These are phyloP conservation scores for Mellivora capensis DNA, from an alignment of 2,113 vertebrate species.

Conservation along the genomic window DNA sequence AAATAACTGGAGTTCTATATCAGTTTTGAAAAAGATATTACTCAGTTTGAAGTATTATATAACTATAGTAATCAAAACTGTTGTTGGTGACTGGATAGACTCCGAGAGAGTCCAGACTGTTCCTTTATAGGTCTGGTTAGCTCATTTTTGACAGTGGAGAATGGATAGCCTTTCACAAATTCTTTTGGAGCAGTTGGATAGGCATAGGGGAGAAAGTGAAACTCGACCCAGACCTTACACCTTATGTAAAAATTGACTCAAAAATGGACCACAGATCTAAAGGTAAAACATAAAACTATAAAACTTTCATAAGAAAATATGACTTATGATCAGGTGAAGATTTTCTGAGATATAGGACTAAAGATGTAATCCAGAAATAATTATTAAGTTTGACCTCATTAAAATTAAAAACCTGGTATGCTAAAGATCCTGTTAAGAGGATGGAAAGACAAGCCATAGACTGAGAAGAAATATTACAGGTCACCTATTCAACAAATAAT, in stretches of 20 bases:
- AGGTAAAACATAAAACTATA: background rate
- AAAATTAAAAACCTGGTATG: background rate
- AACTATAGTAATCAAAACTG: background rate
- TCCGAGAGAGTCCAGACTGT: background rate
- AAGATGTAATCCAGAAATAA: background rate
- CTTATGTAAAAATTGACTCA: background rate
- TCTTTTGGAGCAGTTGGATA: background rate
- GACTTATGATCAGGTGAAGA: background rate
- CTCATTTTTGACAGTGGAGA: background rate
- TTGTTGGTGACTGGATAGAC: background rate
- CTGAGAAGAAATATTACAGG: background rate
- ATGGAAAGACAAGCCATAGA: background rate
- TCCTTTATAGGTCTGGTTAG: background rate
- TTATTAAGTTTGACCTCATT: background rate
- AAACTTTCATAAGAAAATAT: background rate
- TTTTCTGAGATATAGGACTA: background rate
- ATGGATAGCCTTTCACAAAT: background rate
- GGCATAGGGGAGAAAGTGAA: background rate
- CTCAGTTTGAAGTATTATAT: background rate
- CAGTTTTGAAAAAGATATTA: background rate
- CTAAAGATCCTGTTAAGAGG: background rate
- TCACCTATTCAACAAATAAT: background rate
- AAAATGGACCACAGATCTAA: background rate
- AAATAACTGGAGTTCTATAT: background rate
- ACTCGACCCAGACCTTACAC: background rate